phyloP scores from a whole-genome alignment of 1,140 invertebrate species.

The Drosophila kohkoa region DNA sequence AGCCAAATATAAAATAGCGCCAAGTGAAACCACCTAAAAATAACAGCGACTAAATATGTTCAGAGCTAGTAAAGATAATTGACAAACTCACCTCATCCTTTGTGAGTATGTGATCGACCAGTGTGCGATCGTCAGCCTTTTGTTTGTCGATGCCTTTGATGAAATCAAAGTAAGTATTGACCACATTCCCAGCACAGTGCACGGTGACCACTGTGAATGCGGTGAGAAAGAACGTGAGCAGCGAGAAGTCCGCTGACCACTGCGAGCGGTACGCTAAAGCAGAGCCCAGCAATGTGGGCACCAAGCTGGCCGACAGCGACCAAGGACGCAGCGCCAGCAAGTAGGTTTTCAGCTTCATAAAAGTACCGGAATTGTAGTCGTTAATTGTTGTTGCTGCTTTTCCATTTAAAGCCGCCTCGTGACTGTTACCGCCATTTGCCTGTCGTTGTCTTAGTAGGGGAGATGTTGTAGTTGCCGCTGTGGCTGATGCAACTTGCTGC shows the following conservation, averaged over 20 bases:
- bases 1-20: constrained; percentile 93
- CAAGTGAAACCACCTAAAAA: constrained; percentile 90
- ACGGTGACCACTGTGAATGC: constrained; percentile 94
- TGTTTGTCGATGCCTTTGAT: constrained; percentile 96
- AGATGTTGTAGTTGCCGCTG: background rate
- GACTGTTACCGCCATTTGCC: constrained; percentile 46
- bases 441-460: constrained; percentile 40
- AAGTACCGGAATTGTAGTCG: constrained; percentile 84
- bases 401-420: constrained; percentile 45
- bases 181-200: constrained; percentile 98
- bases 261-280: constrained; percentile 93
- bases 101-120: constrained; percentile 94
- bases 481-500: constrained; percentile 26
- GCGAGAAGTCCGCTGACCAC: constrained; percentile 90
- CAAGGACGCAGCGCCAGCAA: constrained; percentile 95
- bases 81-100: constrained; percentile 81
- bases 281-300: constrained; percentile 93
- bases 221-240: constrained; percentile 92
- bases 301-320: constrained; percentile 95
- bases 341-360: constrained; percentile 95
- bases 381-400: constrained; percentile 16
- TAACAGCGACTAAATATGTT: background rate
- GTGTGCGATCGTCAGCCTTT: constrained; percentile 95
- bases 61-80: background rate
- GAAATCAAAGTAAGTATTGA: constrained; percentile 98